Evolutionary conservation across 1,140 invertebrate species (phyloP).

Genomic region (Batillaria attramentaria): DNA sequence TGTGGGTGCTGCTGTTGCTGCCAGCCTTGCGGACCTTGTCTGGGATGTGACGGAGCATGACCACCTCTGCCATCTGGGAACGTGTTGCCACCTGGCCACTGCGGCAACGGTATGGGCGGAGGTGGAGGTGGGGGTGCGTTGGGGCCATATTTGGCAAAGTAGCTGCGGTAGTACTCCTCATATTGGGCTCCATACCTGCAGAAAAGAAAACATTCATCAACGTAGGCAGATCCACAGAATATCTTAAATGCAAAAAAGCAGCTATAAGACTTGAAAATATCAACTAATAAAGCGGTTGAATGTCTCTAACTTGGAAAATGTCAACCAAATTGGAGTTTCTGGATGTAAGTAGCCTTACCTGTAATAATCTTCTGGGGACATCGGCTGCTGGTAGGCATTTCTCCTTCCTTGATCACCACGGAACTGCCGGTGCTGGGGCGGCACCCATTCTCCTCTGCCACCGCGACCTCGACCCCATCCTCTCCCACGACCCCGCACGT

Average conservation of each 20-base stretch:
- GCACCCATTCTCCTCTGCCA: conserved; percentile 23
- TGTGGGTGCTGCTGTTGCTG: conserved; percentile 26
- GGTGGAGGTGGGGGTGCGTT: conserved; percentile 37
- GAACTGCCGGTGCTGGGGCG: conserved; percentile 7
- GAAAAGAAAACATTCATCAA: conserved; percentile 7
- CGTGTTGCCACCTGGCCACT: conserved; percentile 15
- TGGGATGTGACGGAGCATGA: background rate
- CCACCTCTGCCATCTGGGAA: background rate
- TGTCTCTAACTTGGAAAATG: background rate
- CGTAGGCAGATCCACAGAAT: background rate
- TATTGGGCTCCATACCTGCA: conserved; percentile 41
- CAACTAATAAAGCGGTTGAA: too few relatives aligned
- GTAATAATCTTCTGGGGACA: conserved; percentile 2
- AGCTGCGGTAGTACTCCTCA: conserved; percentile 47
- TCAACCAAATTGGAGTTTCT: background rate
- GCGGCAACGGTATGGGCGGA: conserved; percentile 28
- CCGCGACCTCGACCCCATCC: conserved; percentile 67
- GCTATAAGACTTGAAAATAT: background rate
- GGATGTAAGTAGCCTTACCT: background rate
- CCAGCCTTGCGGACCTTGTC: conserved; percentile 6
- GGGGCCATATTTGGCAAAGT: conserved; percentile 42
- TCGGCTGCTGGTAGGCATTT: background rate
- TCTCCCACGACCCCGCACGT: conserved; percentile 23
- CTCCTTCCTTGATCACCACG: conserved; percentile 4
- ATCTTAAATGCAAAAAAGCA: background rate